A percentile compares a stretch with the other conserved stretches of the same genome.
Evolutionary conservation across 2,888 invertebrate genomes (phyloP).

Genomic region (Epicampocera succincta): DNA sequence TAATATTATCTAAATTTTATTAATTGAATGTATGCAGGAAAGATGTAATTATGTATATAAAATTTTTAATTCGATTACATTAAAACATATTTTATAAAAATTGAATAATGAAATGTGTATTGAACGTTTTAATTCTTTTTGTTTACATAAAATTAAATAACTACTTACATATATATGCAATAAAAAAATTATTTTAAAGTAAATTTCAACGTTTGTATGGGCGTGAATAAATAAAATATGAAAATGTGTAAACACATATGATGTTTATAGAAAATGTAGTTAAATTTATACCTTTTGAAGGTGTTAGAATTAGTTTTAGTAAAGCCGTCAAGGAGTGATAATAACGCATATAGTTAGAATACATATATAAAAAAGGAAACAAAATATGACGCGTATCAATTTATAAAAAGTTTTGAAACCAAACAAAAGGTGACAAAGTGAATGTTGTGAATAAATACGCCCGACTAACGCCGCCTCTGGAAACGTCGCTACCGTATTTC

Average conservation of each 20-base stretch:
- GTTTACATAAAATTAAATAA: slow-evolving; percentile 51
- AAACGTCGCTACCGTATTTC: slow-evolving; percentile 78
- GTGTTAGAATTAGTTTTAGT: slow-evolving; percentile 46
- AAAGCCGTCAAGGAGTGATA: slow-evolving; percentile 52
- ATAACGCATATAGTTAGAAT: slow-evolving; percentile 59
- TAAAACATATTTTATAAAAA: slow-evolving; percentile 50
- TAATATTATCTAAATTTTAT: slow-evolving; percentile 58
- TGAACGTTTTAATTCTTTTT: slow-evolving; percentile 33
- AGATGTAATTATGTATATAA: background rate
- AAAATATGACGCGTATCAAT: slow-evolving; percentile 52
- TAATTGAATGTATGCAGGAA: slow-evolving; percentile 29
- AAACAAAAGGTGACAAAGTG: slow-evolving; percentile 64
- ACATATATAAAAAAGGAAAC: slow-evolving; percentile 57
- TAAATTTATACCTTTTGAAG: slow-evolving; percentile 49
- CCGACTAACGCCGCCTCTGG: slow-evolving; percentile 75
- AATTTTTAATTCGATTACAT: slow-evolving; percentile 36
- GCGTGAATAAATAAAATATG: slow-evolving; percentile 27
- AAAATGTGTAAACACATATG: background rate
- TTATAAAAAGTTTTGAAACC: slow-evolving; percentile 53
- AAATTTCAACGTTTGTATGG: slow-evolving; percentile 29
- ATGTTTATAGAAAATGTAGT: background rate
- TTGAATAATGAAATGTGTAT: slow-evolving; percentile 35
- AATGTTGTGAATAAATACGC: slow-evolving; percentile 74
- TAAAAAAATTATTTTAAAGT: slow-evolving; percentile 28
- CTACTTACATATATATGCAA: slow-evolving; percentile 36